These are phyloP conservation scores for Shargacucullia verbasci DNA, from an alignment of 2,888 invertebrate species.

Conservation along the genomic window DNA sequence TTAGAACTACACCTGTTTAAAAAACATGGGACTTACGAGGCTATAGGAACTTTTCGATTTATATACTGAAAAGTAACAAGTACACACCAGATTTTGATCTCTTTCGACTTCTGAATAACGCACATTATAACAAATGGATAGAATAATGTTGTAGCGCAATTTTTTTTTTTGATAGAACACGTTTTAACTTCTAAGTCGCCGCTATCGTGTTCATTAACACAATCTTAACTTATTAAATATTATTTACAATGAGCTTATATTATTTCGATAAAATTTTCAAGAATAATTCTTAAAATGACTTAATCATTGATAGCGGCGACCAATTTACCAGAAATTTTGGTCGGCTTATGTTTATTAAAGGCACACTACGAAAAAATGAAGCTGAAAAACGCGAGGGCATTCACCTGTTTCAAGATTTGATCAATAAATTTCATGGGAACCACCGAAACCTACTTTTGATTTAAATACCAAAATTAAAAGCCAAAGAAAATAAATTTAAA, in stretches of 20 bases:
- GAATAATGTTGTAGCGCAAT: neutral
- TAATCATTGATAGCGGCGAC: constrained; percentile 63
- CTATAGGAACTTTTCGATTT: constrained; percentile 38
- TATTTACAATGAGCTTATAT: neutral
- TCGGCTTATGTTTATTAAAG: constrained; percentile 66
- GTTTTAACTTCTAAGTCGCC: neutral
- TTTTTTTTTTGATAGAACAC: neutral
- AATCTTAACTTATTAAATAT: neutral
- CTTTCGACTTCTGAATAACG: neutral
- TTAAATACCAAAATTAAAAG: constrained; percentile 21
- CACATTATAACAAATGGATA: neutral
- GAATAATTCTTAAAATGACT: constrained; percentile 64
- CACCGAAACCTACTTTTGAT: constrained; percentile 24
- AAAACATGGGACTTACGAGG: too few relatives aligned
- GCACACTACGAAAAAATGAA: constrained; percentile 47
- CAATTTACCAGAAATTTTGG: constrained; percentile 65
- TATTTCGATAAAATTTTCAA: constrained; percentile 1
- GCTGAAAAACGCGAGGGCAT: constrained; percentile 51
- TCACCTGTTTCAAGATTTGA: constrained; percentile 55
- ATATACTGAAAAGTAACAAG: constrained; percentile 18
- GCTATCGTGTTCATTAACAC: neutral
- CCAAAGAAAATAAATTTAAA: constrained; percentile 17
- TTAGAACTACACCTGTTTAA: too few relatives aligned
- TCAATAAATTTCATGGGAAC: constrained; percentile 47
- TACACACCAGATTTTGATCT: constrained; percentile 29